These are phyloP conservation scores for Ibidorhyncha struthersii DNA, from an alignment of 2,113 vertebrate genomes.

Conservation along the genomic window DNA sequence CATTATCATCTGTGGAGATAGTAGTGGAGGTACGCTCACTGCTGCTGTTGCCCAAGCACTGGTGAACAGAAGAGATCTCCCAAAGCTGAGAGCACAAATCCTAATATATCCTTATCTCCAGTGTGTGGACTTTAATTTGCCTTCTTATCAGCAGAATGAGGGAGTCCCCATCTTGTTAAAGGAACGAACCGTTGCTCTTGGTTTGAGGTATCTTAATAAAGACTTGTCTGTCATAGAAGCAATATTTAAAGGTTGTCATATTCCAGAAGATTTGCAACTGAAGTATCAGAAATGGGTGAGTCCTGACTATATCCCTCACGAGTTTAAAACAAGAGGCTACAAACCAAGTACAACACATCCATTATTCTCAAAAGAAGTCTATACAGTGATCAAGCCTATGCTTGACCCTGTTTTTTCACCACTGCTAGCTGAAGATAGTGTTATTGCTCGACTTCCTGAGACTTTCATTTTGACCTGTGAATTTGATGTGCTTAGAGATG, in stretches of 20 bases:
- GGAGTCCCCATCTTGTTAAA: slow-evolving; percentile 73
- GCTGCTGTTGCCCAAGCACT: slow-evolving; percentile 77
- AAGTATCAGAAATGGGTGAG: slow-evolving; percentile 63
- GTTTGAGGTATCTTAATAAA: slow-evolving; percentile 70
- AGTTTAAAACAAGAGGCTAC: slow-evolving; percentile 62
- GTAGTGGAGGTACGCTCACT: slow-evolving; percentile 72
- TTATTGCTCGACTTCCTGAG: slow-evolving; percentile 64
- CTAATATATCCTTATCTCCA: slow-evolving; percentile 82
- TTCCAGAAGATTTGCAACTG: slow-evolving; percentile 66
- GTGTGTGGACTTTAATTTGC: slow-evolving; percentile 48
- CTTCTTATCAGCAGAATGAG: slow-evolving; percentile 80
- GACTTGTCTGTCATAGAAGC: slow-evolving; percentile 19
- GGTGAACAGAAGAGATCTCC: slow-evolving; percentile 69
- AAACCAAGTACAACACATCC: background rate
- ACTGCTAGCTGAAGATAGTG: slow-evolving; percentile 41
- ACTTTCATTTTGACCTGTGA: slow-evolving; percentile 69
- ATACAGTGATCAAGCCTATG: accelerated
- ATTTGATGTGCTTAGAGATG: slow-evolving; percentile 81
- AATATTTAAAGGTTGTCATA: slow-evolving; percentile 45
- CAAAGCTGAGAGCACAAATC: slow-evolving; percentile 78
- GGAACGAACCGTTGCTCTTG: slow-evolving; percentile 34
- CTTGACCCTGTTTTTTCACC: background rate
- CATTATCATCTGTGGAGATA: slow-evolving; percentile 80
- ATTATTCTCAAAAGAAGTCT: slow-evolving; percentile 58
- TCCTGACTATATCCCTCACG: slow-evolving; percentile 20